Base-by-base conservation (phyloP, 1,140 invertebrate species). In the Vollenhovia emeryi region DNA sequence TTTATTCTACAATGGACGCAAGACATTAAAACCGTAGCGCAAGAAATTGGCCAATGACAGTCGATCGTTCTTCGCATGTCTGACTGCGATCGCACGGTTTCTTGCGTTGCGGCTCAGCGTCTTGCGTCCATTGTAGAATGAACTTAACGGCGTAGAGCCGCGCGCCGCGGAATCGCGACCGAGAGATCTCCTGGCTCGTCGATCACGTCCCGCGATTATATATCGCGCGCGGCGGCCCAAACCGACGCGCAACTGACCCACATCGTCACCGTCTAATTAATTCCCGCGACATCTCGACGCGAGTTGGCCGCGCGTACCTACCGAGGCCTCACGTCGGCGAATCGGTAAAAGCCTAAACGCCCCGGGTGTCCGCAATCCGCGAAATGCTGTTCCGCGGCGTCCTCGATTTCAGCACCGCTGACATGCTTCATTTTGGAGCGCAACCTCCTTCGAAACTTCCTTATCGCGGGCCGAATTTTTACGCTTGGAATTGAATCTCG, bases 201-300 rank as follows among this genome's bases (percentile, higher is more conserved):
- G 48, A 80, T 55, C 18, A 45, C 45, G 40, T 15, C 30, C 45
- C 13, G 15, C 64, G 64, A 79, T 52, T 52, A 40, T 55, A 40
- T 13, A 9, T 57, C 36, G 18, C 33, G 7, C 59, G 27, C 13
- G 27, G 18, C 43, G 75, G 1, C 15, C 30, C 30, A 6, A 64
- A 64, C 18, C 27, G 24, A 33, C 27, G 11, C 60, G 5, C n/a
- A n/a, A 68, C 33, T 79, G 30, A 80, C 45, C 40, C 60, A 79
- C 59, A 79, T 79, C 45, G 60, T 33, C 45, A 18, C 18, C 11
- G 18, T 15, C 13, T 48, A 80, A 80, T 80, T 68, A 80, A 80
- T 69, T 69, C 30, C 36, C 33, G 33, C 60, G 62, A 79, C 30
- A 50, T 11, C n/a, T 64, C 11, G 62, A 33, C n/a, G 55, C 40